Conservation (phyloP, 1,140 invertebrate genomes). For the Choristoneura fumiferana region DNA sequence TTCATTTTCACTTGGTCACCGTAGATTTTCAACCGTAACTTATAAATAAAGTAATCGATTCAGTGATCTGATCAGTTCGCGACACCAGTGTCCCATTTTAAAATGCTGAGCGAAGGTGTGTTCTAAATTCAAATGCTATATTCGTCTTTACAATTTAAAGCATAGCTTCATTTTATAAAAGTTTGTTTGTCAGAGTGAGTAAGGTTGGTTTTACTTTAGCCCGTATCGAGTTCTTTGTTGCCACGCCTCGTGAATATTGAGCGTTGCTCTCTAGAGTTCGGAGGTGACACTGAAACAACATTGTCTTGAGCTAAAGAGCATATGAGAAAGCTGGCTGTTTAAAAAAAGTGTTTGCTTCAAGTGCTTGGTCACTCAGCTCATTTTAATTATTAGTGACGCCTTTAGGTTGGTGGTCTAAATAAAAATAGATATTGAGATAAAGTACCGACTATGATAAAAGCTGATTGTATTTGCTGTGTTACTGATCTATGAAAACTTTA, state of each 20-base stretch:
- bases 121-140: conserved; percentile 14
- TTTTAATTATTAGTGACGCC: no score
- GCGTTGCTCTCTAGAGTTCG: conserved; percentile 40
- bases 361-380: neutral
- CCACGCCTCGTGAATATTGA: conserved; percentile 47
- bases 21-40: neutral
- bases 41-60: conserved; percentile 13
- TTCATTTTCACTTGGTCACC: no score
- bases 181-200: conserved; percentile 19
- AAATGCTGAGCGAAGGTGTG: conserved; percentile 3
- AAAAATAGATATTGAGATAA: no score
- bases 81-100: conserved; percentile 1
- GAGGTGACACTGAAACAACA: conserved; percentile 31
- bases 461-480: no score
- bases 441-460: no score
- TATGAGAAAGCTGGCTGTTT: conserved; percentile 23
- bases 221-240: conserved; percentile 23
- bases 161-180: conserved; percentile 19
- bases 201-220: conserved; percentile 33
- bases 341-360: conserved; percentile 1
- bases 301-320: conserved; percentile 29
- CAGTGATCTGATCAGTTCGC: neutral
- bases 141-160: conserved; percentile 15
- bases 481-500: no score
- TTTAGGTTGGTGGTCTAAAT: no score